Conservation (phyloP, 2,113 vertebrate species). For the Alexandromys fortis region DNA sequence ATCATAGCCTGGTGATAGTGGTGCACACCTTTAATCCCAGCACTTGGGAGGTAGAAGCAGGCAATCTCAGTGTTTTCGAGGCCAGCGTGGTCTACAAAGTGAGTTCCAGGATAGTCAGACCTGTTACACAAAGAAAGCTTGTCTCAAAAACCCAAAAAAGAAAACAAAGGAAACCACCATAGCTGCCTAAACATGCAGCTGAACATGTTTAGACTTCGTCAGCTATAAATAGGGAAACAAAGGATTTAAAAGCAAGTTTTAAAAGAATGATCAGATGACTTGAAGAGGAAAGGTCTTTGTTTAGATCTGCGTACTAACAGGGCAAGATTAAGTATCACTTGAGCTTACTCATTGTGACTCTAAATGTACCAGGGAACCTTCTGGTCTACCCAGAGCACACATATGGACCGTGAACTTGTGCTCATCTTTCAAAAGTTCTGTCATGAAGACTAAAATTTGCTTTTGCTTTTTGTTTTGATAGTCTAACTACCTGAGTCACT, state of each 20-base stretch:
- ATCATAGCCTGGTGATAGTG: too few relatives aligned
- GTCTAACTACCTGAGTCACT: not conserved
- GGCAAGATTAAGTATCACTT: not conserved
- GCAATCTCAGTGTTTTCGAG: too few relatives aligned
- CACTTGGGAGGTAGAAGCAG: too few relatives aligned
- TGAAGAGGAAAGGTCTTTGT: not conserved
- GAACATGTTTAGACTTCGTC: not conserved
- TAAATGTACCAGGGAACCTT: not conserved
- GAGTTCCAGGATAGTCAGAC: too few relatives aligned
- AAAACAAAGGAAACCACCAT: too few relatives aligned
- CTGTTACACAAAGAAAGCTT: too few relatives aligned
- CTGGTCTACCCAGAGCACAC: constrained; percentile 26
- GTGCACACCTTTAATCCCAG: too few relatives aligned
- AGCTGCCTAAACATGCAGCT: not conserved
- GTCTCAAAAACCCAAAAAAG: too few relatives aligned
- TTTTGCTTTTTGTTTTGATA: not conserved
- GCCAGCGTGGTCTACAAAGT: too few relatives aligned
- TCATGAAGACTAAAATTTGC: not conserved
- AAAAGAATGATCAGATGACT: not conserved
- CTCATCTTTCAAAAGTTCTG: not conserved
- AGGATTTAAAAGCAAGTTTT: not conserved
- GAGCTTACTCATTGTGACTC: not conserved
- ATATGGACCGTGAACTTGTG: not conserved
- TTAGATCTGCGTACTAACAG: not conserved
- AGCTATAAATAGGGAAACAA: not conserved